Percentiles rank a stretch among this genome's conserved stretches.
These are phyloP conservation scores for Mesochorus sp. DNA, from an alignment of 2,888 invertebrate species.

Conservation along the genomic window DNA sequence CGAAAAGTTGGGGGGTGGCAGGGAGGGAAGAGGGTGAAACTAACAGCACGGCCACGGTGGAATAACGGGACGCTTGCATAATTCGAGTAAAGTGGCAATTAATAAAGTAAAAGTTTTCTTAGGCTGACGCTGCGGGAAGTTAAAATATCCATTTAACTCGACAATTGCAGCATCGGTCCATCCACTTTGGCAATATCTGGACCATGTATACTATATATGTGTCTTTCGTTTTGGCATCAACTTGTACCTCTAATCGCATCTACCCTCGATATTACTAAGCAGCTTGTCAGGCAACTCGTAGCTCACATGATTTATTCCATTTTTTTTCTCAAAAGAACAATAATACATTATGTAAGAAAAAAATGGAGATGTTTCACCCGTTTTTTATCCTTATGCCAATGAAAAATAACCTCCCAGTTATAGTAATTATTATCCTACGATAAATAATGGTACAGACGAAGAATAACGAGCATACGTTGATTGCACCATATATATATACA, in stretches of 20 bases:
- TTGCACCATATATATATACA: neutral
- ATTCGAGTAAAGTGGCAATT: slow-evolving; percentile 63
- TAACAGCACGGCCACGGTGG: slow-evolving; percentile 36
- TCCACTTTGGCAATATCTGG: slow-evolving; percentile 48
- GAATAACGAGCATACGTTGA: slow-evolving; percentile 5
- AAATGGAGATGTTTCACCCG: neutral
- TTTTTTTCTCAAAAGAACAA: neutral
- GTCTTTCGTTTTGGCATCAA: neutral
- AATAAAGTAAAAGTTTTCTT: slow-evolving; percentile 62
- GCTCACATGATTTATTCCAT: slow-evolving; percentile 5
- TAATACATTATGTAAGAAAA: neutral
- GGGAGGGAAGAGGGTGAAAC: slow-evolving; percentile 24
- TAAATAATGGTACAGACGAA: neutral
- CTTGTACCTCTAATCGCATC: neutral
- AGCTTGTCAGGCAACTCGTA: slow-evolving; percentile 20
- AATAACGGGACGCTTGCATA: slow-evolving; percentile 62
- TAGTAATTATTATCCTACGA: slow-evolving; percentile 4
- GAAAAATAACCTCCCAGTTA: slow-evolving; percentile 9
- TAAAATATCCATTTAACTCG: slow-evolving; percentile 64
- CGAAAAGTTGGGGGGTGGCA: slow-evolving; percentile 43
- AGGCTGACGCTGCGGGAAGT: slow-evolving; percentile 62
- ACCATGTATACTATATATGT: slow-evolving; percentile 27
- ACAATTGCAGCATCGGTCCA: slow-evolving; percentile 62
- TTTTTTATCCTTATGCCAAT: neutral
- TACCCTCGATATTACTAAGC: slow-evolving; percentile 21